Evolutionary conservation across 1,140 invertebrate species (phyloP).

Genomic region (Tachypleus tridentatus): DNA sequence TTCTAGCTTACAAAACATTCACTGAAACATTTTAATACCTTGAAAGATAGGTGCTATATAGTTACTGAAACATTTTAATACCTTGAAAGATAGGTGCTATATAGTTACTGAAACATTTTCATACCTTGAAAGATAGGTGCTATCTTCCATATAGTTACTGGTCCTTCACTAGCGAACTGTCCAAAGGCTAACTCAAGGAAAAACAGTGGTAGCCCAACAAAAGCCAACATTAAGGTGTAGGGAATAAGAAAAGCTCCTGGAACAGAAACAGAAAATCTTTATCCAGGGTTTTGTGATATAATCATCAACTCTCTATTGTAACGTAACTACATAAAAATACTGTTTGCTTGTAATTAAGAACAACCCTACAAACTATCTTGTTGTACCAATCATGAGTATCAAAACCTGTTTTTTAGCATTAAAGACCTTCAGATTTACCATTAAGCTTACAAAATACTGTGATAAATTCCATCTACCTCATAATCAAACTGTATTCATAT

Average conservation of each 20-base stretch:
- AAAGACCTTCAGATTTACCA: no score
- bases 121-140: slow-evolving; percentile 46
- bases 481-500: no score
- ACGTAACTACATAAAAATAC: no score
- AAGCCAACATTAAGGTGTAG: slow-evolving; percentile 83
- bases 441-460: no score
- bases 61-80: slow-evolving; percentile 31
- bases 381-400: no score
- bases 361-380: no score
- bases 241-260: slow-evolving; percentile 92
- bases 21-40: slow-evolving; percentile 28
- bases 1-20: slow-evolving; percentile 18
- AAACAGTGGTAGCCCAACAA: slow-evolving; percentile 87
- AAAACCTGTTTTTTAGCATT: no score
- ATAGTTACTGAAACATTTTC: neutral
- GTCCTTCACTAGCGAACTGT: slow-evolving; percentile 40
- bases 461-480: no score
- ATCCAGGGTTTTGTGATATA: no score
- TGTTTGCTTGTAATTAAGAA: no score
- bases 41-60: slow-evolving; percentile 46
- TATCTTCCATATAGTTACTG: slow-evolving; percentile 45
- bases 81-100: slow-evolving; percentile 48
- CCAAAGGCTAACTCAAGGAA: slow-evolving; percentile 52
- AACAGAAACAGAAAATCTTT: slow-evolving; percentile 18
- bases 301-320: no score